Percentiles rank a stretch among this genome's conserved stretches.
Evolutionary conservation across 2,113 vertebrate genomes (phyloP).

Genomic region (Hucho hucho): DNA sequence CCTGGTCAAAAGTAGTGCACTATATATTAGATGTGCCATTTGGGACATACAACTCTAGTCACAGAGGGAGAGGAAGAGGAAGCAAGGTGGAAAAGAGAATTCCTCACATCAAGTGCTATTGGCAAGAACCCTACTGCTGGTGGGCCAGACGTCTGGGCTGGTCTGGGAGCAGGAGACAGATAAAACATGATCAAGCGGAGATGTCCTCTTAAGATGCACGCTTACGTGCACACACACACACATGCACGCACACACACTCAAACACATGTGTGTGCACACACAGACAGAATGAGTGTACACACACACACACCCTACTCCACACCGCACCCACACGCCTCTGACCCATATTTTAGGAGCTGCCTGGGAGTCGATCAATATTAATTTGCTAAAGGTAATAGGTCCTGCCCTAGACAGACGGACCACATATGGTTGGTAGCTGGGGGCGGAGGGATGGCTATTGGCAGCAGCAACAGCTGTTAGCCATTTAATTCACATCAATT

Average conservation of each 20-base stretch:
- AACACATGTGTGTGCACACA: too few relatives aligned
- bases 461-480: background rate
- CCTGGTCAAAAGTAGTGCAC: background rate
- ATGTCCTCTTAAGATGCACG: too few relatives aligned
- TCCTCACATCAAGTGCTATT: slow-evolving; percentile 51
- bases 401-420: slow-evolving; percentile 5
- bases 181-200: background rate
- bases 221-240: too few relatives aligned
- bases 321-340: background rate
- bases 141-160: slow-evolving; percentile 16
- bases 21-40: background rate
- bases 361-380: slow-evolving; percentile 5
- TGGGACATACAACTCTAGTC: slow-evolving; percentile 22
- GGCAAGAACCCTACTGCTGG: slow-evolving; percentile 40
- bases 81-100: slow-evolving; percentile 54
- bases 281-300: too few relatives aligned
- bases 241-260: too few relatives aligned
- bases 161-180: slow-evolving; percentile 4
- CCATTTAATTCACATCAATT: slow-evolving; percentile 6
- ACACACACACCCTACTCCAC: background rate
- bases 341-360: background rate
- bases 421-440: background rate
- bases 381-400: slow-evolving; percentile 11
- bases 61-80: slow-evolving; percentile 35
- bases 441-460: background rate